These are phyloP conservation scores for Galerucella nymphaeae DNA, from an alignment of 2,888 invertebrate species.

Conservation along the genomic window DNA sequence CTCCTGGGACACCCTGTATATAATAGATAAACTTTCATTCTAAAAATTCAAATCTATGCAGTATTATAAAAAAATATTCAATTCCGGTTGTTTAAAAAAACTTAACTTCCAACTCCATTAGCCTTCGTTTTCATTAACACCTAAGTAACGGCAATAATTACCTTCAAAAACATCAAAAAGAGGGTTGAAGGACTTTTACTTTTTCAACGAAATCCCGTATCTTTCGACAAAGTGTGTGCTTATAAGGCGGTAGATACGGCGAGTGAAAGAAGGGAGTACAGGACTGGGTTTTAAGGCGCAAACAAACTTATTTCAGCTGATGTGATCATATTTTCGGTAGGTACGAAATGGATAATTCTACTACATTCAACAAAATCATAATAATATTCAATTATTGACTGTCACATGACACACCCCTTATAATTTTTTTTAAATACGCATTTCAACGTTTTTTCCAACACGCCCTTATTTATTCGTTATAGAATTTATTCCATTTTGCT, in stretches of 20 bases:
- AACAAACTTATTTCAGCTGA: neutral
- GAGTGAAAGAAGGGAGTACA: constrained; percentile 9
- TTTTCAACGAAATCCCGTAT: constrained; percentile 9
- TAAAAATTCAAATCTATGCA: too few species aligned
- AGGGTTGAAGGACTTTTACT: constrained; percentile 9
- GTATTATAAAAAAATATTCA: too few species aligned
- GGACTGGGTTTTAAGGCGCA: neutral
- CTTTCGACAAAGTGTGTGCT: constrained; percentile 28
- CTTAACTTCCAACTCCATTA: constrained; percentile 17
- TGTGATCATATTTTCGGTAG: neutral
- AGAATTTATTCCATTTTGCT: too few species aligned
- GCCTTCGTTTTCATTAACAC: constrained; percentile 26
- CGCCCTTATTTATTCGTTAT: too few species aligned
- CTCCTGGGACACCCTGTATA: too few species aligned
- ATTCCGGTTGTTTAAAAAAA: neutral
- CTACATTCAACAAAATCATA: too few species aligned
- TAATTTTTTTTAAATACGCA: too few species aligned
- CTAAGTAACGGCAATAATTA: constrained; percentile 32
- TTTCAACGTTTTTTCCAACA: too few species aligned
- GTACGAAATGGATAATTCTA: too few species aligned
- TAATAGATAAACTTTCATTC: too few species aligned
- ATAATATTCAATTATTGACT: too few species aligned
- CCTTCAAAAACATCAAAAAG: constrained; percentile 28
- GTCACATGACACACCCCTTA: too few species aligned
- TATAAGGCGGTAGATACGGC: constrained; percentile 26